Evolutionary conservation across 2,888 invertebrate genomes (phyloP).

Genomic region (Strigamia crassipes): DNA sequence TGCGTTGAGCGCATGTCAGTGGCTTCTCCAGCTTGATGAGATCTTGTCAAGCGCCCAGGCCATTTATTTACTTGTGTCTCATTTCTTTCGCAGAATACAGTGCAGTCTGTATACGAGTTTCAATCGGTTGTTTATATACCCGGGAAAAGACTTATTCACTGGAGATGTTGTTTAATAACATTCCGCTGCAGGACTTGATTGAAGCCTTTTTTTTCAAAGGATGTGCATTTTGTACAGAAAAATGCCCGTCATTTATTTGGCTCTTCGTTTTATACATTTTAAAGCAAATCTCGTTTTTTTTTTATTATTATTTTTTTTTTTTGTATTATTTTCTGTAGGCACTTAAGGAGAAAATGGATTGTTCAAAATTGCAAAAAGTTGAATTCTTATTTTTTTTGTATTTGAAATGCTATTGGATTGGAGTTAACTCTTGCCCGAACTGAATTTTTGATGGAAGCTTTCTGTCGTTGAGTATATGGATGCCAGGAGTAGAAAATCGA

Average conservation of each 20-base stretch:
- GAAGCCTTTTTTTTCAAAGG: neutral
- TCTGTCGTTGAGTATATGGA: neutral
- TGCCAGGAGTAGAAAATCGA: slow-evolving; percentile 2
- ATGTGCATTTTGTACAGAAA: too few relatives aligned
- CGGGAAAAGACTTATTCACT: neutral
- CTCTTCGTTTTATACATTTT: too few relatives aligned
- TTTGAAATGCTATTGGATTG: too few relatives aligned
- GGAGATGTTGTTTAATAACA: neutral
- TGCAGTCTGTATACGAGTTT: neutral
- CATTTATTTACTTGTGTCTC: slow-evolving; percentile 15
- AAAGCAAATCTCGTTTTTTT: too few relatives aligned
- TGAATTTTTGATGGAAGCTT: neutral
- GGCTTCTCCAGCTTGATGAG: slow-evolving; percentile 7
- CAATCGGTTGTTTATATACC: neutral
- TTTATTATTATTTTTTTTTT: too few relatives aligned
- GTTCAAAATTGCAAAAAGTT: too few relatives aligned
- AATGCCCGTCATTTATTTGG: too few relatives aligned
- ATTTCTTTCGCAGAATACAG: neutral
- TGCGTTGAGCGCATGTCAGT: neutral
- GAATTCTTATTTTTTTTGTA: too few relatives aligned
- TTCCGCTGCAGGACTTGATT: neutral
- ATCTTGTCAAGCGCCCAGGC: neutral
- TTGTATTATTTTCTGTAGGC: too few relatives aligned
- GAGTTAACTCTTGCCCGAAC: neutral
- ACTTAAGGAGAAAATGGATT: too few relatives aligned